Evolutionary conservation across 1,140 invertebrate genomes (phyloP), one percentile per base, ranked within the genome.

Genomic region (Drosophila truncata): DNA sequence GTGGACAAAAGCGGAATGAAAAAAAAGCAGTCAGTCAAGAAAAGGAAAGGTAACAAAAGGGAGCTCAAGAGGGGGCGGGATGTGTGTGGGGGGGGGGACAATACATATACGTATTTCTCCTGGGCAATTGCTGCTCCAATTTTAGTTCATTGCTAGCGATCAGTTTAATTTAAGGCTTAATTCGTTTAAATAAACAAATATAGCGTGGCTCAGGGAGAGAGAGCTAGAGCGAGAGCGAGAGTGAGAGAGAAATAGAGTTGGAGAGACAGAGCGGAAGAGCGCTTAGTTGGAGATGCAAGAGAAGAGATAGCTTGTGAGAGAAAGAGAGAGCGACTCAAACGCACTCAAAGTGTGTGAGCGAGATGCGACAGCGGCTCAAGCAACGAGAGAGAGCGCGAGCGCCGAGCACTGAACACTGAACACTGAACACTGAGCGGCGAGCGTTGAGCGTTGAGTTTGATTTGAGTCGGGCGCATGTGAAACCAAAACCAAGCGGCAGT

Each of bases 41-140:
- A 75, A 71, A 71, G 50, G 55, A 77, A 55, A 57, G 60, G 35
- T 16, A 46, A 65, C 60, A 79, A 49, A 66, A 39, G 23, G 41
- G 16, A 70, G 60, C 63, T 31, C 42, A 63, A 31, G 25, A 20
- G 33, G 18, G 44, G 20, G 31, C 7, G 23, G 35, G 10, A 9
- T 11, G 25, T n/a, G 23, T 7, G 46, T 3, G 16, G n/a, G 8
- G 29, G 20, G 33, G 33, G 13, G 20, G 16, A 37, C 33, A 55
- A 37, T 37, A 23, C 50, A 14, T 37, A 39, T 29, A 41, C 14
- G 33, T 46, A 60, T 62, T 66, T 65, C 59, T 75, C 29, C 60
- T 69, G 47, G 57, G n/a, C 73, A 85, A 81, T 85, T 73, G 73
- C 47, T 86, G 71, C 83, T 87, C 83, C 79, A 86, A 75, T 86